These are phyloP conservation scores for Scolopax rusticola DNA, from an alignment of 2,797 vertebrate species.

Conservation along the genomic window DNA sequence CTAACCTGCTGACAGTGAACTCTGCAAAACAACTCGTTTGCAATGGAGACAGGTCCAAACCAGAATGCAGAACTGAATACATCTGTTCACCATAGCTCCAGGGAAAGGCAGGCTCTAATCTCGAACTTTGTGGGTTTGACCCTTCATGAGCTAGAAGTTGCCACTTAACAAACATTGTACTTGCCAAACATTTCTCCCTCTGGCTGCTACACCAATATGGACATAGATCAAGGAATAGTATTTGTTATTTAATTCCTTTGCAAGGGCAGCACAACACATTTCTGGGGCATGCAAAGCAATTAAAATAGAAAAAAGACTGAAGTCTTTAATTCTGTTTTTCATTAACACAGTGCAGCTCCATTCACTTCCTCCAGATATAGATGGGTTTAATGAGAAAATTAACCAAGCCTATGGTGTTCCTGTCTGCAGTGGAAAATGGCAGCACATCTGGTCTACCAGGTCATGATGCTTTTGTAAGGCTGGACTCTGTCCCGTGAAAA, in stretches of 20 bases:
- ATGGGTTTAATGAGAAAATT: neutral
- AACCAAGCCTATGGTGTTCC: neutral
- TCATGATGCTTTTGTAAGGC: neutral
- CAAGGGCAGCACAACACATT: neutral
- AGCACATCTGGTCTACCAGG: neutral
- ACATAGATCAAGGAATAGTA: neutral
- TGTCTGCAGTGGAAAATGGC: neutral
- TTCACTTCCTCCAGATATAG: neutral
- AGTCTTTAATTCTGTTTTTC: slow-evolving; percentile 31
- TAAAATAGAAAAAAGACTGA: neutral
- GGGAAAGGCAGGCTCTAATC: neutral
- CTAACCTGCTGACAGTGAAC: neutral
- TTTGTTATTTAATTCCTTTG: neutral
- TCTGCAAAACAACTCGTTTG: neutral
- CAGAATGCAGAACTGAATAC: neutral
- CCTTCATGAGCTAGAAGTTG: neutral
- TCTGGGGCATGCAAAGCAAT: neutral
- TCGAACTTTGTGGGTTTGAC: neutral
- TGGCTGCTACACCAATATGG: neutral
- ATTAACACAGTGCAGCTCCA: neutral
- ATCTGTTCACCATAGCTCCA: neutral
- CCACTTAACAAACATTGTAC: neutral
- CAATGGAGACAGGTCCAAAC: neutral
- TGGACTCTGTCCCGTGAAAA: neutral
- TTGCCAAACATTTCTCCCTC: neutral